These are phyloP conservation scores for Gerris lacustris DNA, from an alignment of 2,888 invertebrate genomes.

Conservation along the genomic window DNA sequence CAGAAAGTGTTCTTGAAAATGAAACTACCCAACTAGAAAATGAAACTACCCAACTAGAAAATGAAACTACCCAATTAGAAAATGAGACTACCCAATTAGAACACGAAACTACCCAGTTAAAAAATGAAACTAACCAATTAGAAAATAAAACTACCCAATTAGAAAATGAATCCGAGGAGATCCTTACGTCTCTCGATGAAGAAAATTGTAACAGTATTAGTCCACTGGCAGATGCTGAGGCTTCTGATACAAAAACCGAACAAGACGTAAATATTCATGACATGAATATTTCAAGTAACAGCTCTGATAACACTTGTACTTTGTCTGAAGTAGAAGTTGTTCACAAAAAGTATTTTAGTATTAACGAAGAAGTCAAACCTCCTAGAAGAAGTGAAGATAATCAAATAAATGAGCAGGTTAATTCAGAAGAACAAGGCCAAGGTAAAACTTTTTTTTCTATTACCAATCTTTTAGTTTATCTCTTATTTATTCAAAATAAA, in stretches of 20 bases:
- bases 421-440: background rate
- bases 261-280: background rate
- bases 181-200: background rate
- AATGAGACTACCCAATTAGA: background rate
- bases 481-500: too few relatives aligned
- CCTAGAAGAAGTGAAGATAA: background rate
- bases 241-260: background rate
- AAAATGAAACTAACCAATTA: background rate
- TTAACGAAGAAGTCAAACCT: background rate
- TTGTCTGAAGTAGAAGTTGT: background rate
- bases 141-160: background rate
- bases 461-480: too few relatives aligned
- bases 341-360: background rate
- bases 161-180: background rate
- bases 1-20: background rate
- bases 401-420: background rate
- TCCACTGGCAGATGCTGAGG: background rate
- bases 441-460: background rate
- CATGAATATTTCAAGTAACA: background rate
- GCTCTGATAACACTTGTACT: background rate
- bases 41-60: background rate
- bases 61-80: background rate
- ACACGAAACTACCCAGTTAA: background rate
- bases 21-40: background rate
- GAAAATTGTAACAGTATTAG: too few relatives aligned